These are phyloP conservation scores for Columbina picui DNA, from an alignment of 2,113 vertebrate genomes.

Conservation along the genomic window DNA sequence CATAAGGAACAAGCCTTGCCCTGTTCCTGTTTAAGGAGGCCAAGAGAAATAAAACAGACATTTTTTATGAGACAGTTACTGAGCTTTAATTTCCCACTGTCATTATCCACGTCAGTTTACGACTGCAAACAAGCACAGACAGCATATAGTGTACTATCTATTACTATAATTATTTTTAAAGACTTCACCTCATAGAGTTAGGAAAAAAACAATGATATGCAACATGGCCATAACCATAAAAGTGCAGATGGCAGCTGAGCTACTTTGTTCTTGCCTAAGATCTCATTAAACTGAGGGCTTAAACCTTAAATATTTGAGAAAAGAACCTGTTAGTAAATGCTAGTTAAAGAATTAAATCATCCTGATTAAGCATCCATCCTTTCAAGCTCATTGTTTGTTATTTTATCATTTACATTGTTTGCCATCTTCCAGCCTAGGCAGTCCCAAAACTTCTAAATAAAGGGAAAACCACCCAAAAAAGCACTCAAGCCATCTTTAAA, in stretches of 20 bases:
- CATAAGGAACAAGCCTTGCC: neutral
- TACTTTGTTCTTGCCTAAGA: neutral
- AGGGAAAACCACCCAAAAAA: neutral
- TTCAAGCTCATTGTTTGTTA: neutral
- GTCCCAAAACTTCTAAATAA: neutral
- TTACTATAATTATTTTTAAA: conserved; percentile 27
- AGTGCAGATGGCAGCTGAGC: conserved; percentile 13
- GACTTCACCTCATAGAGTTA: neutral
- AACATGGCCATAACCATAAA: neutral
- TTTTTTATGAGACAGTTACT: conserved; percentile 13
- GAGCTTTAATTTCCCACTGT: neutral
- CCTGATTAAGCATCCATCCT: neutral
- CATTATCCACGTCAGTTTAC: neutral
- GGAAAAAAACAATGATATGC: neutral
- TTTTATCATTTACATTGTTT: neutral
- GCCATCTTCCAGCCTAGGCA: neutral
- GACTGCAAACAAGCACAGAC: conserved; percentile 18
- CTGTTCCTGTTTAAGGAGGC: neutral
- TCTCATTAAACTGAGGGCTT: neutral
- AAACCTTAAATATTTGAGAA: conserved; percentile 22
- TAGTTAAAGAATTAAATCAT: neutral
- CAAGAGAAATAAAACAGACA: neutral
- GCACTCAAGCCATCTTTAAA: neutral
- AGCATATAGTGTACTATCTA: neutral
- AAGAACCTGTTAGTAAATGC: neutral